Evolutionary conservation across 2,797 vertebrate species (phyloP).

Genomic region (Rhinella marina): DNA sequence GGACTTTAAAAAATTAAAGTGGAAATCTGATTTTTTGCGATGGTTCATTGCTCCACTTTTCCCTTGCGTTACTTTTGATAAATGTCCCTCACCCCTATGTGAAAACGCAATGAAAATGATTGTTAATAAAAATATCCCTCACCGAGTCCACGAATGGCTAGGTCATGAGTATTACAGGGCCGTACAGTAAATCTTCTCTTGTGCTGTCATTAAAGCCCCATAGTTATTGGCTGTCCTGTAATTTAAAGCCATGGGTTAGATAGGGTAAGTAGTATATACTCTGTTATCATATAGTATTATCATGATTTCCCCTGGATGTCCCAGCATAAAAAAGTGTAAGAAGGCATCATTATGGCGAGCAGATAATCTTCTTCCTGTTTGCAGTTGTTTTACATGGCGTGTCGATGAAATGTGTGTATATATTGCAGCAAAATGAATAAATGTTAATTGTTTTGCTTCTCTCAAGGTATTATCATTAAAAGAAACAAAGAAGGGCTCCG

Average conservation of each 20-base stretch:
- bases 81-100: neutral
- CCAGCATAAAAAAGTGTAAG: neutral
- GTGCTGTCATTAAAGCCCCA: neutral
- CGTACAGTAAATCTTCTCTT: neutral
- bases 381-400: neutral
- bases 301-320: neutral
- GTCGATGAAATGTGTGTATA: neutral
- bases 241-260: neutral
- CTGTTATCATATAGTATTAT: neutral
- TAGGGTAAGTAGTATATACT: neutral
- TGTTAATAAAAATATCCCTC: too few species aligned
- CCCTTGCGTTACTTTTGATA: neutral
- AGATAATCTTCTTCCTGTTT: neutral
- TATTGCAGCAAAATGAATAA: constrained; percentile 30
- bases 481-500: constrained; percentile 46
- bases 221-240: neutral
- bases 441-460: constrained; percentile 66
- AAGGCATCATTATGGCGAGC: neutral
- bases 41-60: neutral
- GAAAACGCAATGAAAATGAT: too few species aligned
- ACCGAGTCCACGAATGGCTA: neutral
- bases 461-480: constrained; percentile 57
- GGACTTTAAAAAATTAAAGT: too few species aligned
- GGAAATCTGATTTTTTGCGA: neutral
- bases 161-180: neutral